Evolutionary conservation across 2,113 vertebrate species (phyloP).

Genomic region (Pseudonaja textilis): DNA sequence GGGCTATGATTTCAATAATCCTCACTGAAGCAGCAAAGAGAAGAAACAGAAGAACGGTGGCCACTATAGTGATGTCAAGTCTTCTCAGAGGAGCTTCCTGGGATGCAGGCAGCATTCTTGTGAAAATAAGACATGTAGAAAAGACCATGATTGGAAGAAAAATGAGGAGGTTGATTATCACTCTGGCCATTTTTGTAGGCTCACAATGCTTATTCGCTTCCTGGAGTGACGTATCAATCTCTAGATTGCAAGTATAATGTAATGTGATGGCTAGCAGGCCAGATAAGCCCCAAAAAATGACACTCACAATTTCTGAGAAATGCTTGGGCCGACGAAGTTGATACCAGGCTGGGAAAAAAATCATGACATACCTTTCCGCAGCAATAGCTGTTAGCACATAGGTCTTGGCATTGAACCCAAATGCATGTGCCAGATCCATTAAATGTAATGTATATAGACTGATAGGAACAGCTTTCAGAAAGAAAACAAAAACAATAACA

Average conservation of each 20-base stretch:
- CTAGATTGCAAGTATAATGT: conserved; percentile 25
- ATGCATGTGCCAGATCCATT: neutral
- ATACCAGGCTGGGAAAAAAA: neutral
- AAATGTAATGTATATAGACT: neutral
- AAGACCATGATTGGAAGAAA: neutral
- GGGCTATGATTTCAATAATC: neutral
- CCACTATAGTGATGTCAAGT: rapidly evolving
- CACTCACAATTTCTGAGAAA: neutral
- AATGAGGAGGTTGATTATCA: conserved; percentile 30
- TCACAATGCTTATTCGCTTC: neutral
- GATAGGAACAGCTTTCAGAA: neutral
- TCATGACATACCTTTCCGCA: neutral
- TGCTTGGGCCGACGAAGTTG: neutral
- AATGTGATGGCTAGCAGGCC: neutral
- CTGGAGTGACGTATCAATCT: neutral
- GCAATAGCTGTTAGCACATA: conserved; percentile 31
- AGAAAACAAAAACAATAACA: neutral
- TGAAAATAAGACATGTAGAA: conserved; percentile 14
- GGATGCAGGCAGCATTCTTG: conserved; percentile 23
- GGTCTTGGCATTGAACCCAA: conserved; percentile 19
- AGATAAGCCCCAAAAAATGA: conserved; percentile 10
- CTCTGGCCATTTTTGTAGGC: conserved; percentile 6
- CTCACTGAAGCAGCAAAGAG: conserved; percentile 27
- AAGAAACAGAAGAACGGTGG: neutral
- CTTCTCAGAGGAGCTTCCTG: rapidly evolving